phyloP scores from a whole-genome alignment of 1,140 invertebrate genomes.

The Drosophila lini region DNA sequence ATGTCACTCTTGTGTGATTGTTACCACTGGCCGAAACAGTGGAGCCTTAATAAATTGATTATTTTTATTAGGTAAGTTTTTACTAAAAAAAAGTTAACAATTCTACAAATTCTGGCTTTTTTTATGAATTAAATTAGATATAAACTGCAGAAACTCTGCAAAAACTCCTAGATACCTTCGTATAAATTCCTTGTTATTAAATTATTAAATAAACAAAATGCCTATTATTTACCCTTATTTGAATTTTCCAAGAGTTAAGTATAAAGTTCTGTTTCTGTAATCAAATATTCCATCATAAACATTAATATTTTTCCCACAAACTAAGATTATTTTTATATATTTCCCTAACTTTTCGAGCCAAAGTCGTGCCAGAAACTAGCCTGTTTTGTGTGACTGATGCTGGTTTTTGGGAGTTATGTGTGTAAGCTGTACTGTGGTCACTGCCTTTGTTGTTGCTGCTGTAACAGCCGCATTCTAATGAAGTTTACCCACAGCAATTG shows the following conservation, averaged over 20 bases:
- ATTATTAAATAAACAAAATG: no score
- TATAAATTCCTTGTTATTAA: no score
- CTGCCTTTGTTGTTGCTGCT: constrained; percentile 51
- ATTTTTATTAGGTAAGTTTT: not conserved
- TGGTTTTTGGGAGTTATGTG: not conserved
- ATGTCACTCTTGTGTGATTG: constrained; percentile 73
- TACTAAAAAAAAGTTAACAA: no score
- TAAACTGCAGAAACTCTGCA: no score
- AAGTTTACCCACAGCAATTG: constrained; percentile 83
- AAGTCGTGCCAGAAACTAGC: constrained; percentile 4
- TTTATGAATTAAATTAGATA: no score
- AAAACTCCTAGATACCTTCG: no score
- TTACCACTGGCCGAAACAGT: constrained; percentile 36
- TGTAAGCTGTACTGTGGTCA: constrained; percentile 17
- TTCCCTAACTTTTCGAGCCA: not conserved
- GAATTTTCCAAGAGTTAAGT: no score
- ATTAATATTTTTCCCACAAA: not conserved
- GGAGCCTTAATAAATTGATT: not conserved
- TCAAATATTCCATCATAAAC: not conserved
- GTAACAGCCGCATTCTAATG: constrained; percentile 74
- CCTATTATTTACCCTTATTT: no score
- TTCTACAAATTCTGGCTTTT: no score
- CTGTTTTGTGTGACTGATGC: constrained; percentile 5
- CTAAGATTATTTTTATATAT: not conserved
- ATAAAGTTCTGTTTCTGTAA: no score